Conservation (phyloP, 1,140 invertebrate genomes). For the Calycopis cecrops region DNA sequence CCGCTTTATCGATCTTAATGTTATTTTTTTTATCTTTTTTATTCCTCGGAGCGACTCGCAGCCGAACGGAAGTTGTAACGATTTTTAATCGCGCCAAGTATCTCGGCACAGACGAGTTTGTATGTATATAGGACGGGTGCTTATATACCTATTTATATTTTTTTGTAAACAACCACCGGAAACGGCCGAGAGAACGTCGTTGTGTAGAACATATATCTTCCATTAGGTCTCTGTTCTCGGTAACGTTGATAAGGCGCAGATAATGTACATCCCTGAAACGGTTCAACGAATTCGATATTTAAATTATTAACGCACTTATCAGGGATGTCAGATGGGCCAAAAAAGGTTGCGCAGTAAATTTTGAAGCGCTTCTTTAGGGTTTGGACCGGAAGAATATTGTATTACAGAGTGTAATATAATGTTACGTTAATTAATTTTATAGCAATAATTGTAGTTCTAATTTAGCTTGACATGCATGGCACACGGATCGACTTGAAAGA, state of each 20-base stretch:
- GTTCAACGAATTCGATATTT: slow-evolving; percentile 21
- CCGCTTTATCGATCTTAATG: slow-evolving; percentile 70
- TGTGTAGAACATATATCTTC: slow-evolving; percentile 66
- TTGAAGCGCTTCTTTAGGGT: too few relatives aligned
- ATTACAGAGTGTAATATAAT: too few relatives aligned
- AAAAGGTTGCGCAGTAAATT: too few relatives aligned
- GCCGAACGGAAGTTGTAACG: slow-evolving; percentile 71
- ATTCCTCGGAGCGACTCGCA: slow-evolving; percentile 59
- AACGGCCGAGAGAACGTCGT: slow-evolving; percentile 51
- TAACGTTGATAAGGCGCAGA: slow-evolving; percentile 58
- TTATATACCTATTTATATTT: slow-evolving; percentile 37
- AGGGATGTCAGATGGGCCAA: too few relatives aligned
- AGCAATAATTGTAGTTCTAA: too few relatives aligned
- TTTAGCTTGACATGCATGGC: too few relatives aligned
- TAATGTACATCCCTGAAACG: slow-evolving; percentile 34
- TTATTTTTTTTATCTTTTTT: slow-evolving; percentile 73
- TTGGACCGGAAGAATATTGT: too few relatives aligned
- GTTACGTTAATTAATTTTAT: too few relatives aligned
- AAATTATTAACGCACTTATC: neutral
- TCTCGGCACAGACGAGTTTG: slow-evolving; percentile 44
- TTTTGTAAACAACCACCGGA: slow-evolving; percentile 70
- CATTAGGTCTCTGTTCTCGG: slow-evolving; percentile 61
- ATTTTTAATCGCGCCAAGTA: slow-evolving; percentile 72
- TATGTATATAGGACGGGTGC: slow-evolving; percentile 36
- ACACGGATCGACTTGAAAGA: too few relatives aligned